Conservation (phyloP, 2,888 invertebrate genomes). For the Eilema caniola region DNA sequence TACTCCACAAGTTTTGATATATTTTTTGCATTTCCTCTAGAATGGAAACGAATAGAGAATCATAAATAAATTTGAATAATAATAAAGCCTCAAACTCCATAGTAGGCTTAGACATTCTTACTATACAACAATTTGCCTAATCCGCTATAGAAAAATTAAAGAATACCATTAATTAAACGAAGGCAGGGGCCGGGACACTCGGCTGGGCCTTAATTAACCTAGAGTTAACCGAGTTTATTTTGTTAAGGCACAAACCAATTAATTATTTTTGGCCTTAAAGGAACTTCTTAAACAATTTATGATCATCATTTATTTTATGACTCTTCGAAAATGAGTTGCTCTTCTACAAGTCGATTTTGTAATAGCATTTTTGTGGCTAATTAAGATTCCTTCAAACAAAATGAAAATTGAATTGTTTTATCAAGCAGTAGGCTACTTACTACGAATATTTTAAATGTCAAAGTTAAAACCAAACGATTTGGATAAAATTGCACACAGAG, state of each 20-base stretch:
- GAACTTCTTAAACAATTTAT: constrained; percentile 52
- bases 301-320: constrained; percentile 46
- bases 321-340: constrained; percentile 47
- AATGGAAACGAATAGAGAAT: neutral
- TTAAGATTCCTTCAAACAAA: constrained; percentile 13
- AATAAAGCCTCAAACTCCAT: neutral
- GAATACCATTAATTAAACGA: constrained; percentile 60
- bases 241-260: constrained; percentile 60
- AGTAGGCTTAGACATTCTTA: neutral
- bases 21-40: neutral
- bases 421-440: no score
- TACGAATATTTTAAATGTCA: no score
- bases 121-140: constrained; percentile 14
- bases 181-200: constrained; percentile 49
- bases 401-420: no score
- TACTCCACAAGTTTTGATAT: neutral
- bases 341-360: constrained; percentile 28
- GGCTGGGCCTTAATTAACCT: constrained; percentile 58
- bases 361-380: constrained; percentile 18
- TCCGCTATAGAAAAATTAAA: constrained; percentile 46
- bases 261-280: constrained; percentile 60
- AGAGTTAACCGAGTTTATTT: constrained; percentile 56
- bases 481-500: no score
- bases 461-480: no score
- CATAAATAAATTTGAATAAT: neutral